phyloP scores from a whole-genome alignment of 2,797 vertebrate genomes.

The Sebastes variabilis region DNA sequence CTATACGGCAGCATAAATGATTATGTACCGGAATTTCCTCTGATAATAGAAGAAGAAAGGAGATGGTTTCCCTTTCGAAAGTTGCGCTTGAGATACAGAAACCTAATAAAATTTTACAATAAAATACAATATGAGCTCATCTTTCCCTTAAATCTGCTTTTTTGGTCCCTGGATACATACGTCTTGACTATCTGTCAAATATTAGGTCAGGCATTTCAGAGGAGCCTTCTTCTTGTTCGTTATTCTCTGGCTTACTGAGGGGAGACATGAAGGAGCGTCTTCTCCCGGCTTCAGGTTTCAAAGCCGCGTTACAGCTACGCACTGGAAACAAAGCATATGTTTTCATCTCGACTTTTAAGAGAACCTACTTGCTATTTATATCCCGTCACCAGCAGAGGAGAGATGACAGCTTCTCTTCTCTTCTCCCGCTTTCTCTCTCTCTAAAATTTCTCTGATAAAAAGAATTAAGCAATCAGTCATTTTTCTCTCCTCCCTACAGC shows the following conservation, averaged over 20 bases:
- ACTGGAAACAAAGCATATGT: constrained; percentile 76
- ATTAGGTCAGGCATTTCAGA: constrained; percentile 72
- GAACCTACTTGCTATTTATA: constrained; percentile 81
- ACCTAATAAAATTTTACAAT: constrained; percentile 36
- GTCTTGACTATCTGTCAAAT: constrained; percentile 75
- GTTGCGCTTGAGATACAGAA: constrained; percentile 12
- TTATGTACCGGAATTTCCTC: constrained; percentile 14
- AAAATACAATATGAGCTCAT: constrained; percentile 49
- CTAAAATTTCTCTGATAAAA: constrained; percentile 52
- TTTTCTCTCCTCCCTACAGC: constrained; percentile 39
- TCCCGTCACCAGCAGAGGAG: constrained; percentile 58
- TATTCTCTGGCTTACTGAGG: constrained; percentile 57
- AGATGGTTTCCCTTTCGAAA: constrained; percentile 6
- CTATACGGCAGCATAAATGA: neutral
- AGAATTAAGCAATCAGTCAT: constrained; percentile 67
- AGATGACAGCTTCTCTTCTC: constrained; percentile 68
- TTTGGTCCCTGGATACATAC: constrained; percentile 48
- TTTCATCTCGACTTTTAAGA: constrained; percentile 81
- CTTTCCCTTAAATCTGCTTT: constrained; percentile 48
- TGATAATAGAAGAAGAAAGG: constrained; percentile 18
- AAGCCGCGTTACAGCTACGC: constrained; percentile 60
- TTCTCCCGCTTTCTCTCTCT: constrained; percentile 36
- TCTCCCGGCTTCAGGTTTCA: constrained; percentile 70
- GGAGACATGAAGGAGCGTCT: constrained; percentile 64
- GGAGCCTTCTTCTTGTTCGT: constrained; percentile 59